Conservation (phyloP, 2,797 vertebrate species). For the Neostethus bicornis region DNA sequence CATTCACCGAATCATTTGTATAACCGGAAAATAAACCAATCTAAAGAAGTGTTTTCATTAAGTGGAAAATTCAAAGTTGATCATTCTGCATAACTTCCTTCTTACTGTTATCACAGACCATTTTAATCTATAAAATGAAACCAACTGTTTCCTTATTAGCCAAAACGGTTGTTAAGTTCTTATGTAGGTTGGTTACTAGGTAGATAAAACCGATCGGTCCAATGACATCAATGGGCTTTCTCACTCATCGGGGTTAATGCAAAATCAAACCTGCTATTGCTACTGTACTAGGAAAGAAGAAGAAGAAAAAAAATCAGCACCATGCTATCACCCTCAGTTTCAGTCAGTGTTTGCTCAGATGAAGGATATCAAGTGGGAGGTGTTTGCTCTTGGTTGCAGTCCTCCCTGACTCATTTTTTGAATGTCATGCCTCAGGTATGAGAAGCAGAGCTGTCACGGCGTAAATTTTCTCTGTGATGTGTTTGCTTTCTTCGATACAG, state of each 20-base stretch:
- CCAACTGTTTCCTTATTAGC: neutral
- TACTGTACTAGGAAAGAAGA: slow-evolving; percentile 25
- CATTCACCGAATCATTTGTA: slow-evolving; percentile 39
- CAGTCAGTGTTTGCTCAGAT: slow-evolving; percentile 34
- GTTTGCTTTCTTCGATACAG: slow-evolving; percentile 31
- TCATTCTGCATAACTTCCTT: neutral
- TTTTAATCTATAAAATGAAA: neutral
- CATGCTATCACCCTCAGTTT: slow-evolving; percentile 18
- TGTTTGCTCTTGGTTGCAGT: slow-evolving; percentile 75
- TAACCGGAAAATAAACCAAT: slow-evolving; percentile 28
- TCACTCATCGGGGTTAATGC: slow-evolving; percentile 3
- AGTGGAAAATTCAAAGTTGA: neutral
- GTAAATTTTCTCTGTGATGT: slow-evolving; percentile 30
- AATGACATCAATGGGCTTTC: slow-evolving; percentile 1
- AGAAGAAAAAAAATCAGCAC: slow-evolving; percentile 29
- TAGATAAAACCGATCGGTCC: neutral
- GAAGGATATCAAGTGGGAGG: slow-evolving; percentile 76
- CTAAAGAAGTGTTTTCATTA: slow-evolving; percentile 11
- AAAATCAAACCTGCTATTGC: slow-evolving; percentile 31
- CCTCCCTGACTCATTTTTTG: slow-evolving; percentile 74
- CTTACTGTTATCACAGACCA: slow-evolving; percentile 1
- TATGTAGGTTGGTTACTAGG: neutral
- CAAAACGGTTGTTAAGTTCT: neutral
- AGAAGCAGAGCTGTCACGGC: slow-evolving; percentile 36
- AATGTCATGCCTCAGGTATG: slow-evolving; percentile 73